phyloP scores from a whole-genome alignment of 2,113 vertebrate genomes.

The Cinclus mexicanus region DNA sequence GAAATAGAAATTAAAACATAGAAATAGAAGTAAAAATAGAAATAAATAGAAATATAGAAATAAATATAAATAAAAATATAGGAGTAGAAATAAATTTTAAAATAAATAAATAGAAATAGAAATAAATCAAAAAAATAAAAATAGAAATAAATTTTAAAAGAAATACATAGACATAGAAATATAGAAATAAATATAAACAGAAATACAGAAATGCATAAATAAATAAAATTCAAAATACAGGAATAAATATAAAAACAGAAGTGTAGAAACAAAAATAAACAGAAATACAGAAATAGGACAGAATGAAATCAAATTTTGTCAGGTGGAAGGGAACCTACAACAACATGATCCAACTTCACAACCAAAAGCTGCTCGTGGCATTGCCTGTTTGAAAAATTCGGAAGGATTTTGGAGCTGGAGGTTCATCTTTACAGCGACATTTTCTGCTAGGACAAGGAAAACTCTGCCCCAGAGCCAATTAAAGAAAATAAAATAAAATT shows the following conservation, averaged over 20 bases:
- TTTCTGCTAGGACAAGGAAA: background rate
- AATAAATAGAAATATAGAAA: too few species aligned
- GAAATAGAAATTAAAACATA: too few species aligned
- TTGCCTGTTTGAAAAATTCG: accelerated
- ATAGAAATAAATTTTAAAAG: too few species aligned
- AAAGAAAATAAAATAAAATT: too few species aligned
- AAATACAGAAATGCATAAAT: background rate
- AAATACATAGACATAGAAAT: too few species aligned
- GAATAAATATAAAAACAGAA: background rate
- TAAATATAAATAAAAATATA: too few species aligned
- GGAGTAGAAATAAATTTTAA: too few species aligned
- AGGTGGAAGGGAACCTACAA: background rate
- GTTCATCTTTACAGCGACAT: accelerated
- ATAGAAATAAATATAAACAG: too few species aligned
- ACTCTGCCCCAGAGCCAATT: background rate
- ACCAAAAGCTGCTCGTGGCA: background rate
- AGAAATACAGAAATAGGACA: accelerated
- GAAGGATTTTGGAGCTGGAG: background rate
- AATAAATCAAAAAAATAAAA: too few species aligned
- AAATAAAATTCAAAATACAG: background rate
- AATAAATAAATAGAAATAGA: too few species aligned
- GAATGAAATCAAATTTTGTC: background rate
- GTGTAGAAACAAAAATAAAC: background rate
- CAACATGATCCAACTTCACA: background rate
- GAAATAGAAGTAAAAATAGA: too few species aligned